Evolutionary conservation across 2,113 vertebrate species (phyloP), one percentile per base, ranked within the genome.

Genomic region (Baryphthengus martii): DNA sequence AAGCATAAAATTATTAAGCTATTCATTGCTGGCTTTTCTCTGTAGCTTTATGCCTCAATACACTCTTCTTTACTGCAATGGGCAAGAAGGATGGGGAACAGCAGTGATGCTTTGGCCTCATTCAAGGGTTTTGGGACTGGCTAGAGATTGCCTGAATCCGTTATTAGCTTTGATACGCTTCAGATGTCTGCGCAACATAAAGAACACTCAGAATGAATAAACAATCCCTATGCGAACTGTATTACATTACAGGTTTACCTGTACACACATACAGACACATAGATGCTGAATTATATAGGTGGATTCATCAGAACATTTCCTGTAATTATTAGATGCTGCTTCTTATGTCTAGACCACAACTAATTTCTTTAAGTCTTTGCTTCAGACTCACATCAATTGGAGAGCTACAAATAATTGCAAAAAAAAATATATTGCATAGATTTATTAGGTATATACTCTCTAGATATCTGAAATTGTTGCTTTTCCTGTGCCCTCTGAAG

Each of bases 91-190:
- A 61, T 19, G 12, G 23, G 21, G 18, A 56, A 45, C 28, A 85
- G 31, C n/a, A 88, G 11, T 0, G 1, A 17, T 17, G n/a, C 35
- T 83, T 62, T 0, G 0, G 26, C 23, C 39, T 72, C 42, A 21
- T 42, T 71, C 20, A 68, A 65, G 47, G 33, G 52, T 55, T 35
- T 61, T 26, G 39, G 20, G 7, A 39, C 26, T 25, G 56, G 28
- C 19, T 49, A 67, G 47, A 70, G 29, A 25, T 24, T 45, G 8
- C 16, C 55, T 74, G 56, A 85, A 59, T 16, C 11, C 11, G n/a
- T 71, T 45, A 12, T 37, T 74, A 45, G 10, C 35, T 91, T 71
- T 45, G 37, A 45, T 50, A 33, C 7, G 6, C 40, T 76, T 65
- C 40, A 71, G 39, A 42, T 45, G 12, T 12, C 25, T 39, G 14